Percentiles rank a stretch among this genome's conserved stretches.
Evolutionary conservation across 2,113 vertebrate genomes (phyloP).

Genomic region (Indicator indicator): DNA sequence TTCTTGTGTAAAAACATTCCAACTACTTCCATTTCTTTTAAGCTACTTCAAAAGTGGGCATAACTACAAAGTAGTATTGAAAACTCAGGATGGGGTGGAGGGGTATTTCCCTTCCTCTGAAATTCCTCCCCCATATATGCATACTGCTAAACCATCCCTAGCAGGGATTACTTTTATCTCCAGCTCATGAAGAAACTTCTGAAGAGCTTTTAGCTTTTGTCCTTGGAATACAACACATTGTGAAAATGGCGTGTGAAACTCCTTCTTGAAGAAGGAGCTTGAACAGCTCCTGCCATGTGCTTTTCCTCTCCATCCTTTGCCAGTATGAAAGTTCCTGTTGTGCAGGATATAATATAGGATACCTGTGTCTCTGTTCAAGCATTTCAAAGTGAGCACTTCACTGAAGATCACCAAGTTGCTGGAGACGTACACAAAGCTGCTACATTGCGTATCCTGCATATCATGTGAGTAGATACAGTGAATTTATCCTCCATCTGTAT

Average conservation of each 20-base stretch:
- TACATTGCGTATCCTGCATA: background rate
- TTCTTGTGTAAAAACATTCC: conserved; percentile 66
- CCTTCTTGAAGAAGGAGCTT: background rate
- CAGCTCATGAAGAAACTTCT: conserved; percentile 52
- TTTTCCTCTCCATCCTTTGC: background rate
- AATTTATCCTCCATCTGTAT: conserved; percentile 15
- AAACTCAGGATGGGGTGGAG: conserved; percentile 65
- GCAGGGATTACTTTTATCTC: conserved; percentile 68
- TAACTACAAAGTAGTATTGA: conserved; percentile 62
- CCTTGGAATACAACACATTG: background rate
- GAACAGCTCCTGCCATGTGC: background rate
- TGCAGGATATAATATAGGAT: background rate
- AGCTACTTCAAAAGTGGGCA: conserved; percentile 71
- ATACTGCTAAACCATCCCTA: conserved; percentile 57
- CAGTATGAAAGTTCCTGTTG: background rate
- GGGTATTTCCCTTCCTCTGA: conserved; percentile 72
- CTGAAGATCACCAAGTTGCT: background rate
- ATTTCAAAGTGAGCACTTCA: background rate
- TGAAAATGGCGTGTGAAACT: background rate
- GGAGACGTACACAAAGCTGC: background rate
- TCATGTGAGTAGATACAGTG: background rate
- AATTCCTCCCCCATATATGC: conserved; percentile 65
- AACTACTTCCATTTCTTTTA: conserved; percentile 69
- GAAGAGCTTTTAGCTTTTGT: conserved; percentile 44
- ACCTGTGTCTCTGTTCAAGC: background rate